Base-by-base conservation (phyloP, 2,888 invertebrate genomes). In the Drosophila nigricruria region DNA sequence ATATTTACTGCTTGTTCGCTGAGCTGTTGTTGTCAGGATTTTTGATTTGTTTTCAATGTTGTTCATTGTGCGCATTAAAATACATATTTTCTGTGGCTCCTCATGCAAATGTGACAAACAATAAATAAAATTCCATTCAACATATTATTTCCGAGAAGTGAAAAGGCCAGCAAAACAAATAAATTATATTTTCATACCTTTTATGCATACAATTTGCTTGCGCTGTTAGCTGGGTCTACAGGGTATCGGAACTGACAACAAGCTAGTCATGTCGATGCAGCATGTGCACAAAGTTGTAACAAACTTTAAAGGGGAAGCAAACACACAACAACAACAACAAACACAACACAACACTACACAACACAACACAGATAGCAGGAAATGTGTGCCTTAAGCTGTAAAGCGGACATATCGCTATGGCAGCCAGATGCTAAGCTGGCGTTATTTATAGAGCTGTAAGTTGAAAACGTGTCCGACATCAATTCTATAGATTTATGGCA, bases 401-500 rank as follows among this genome's bases (percentile, higher is more conserved):
- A 53, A 47, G 42, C 62, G 32, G 49, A 49, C 50, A 58, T 42
- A 32, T 40, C 23, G 45, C 53, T 18, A 60, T 36, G 66, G 38
- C 10, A 43, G 73, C 49, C 71, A 60, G 75, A 40, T 76, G 59
- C 43, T 57, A 45, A 34, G 45, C 42, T 45, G n/a, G n/a, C 40
- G 36, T 79, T 67, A 71, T 79, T 67, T 79, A 71, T 61, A 61
- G 66, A 63, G 66, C 52, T 36, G 59, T 18, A 52, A 60, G 52
- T 66, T 45, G 16, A 58, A 56, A 61, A 68, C 61, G 73, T 78
- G 73, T 43, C 43, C 61, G 59, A 30, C 70, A 76, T 76, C 66
- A 76, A 69, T 65, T 80, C 54, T 43, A 77, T 77, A 74, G 84
- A 88, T 84, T 84, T 84, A 89, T 89, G 74, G 77, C 72, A 62